Percentiles rank a stretch among this genome's conserved stretches.
phyloP scores from a whole-genome alignment of 2,888 invertebrate genomes.

The Caprella mutica region DNA sequence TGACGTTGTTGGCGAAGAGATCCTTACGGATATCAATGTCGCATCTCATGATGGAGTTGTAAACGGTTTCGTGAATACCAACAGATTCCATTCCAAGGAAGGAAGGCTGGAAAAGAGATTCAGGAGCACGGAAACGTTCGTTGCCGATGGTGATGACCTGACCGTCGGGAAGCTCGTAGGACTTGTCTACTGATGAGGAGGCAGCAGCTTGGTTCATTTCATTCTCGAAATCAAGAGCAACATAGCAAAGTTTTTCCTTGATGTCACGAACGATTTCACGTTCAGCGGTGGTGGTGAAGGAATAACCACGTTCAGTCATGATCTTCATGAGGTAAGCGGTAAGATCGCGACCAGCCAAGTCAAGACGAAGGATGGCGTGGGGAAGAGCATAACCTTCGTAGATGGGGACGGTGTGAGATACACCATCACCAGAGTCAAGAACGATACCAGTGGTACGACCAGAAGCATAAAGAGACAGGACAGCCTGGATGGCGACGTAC shows the following conservation, averaged over 20 bases:
- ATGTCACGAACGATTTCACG: slow-evolving; percentile 18
- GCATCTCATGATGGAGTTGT: slow-evolving; percentile 69
- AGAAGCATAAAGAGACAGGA: slow-evolving; percentile 80
- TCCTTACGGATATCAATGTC: slow-evolving; percentile 72
- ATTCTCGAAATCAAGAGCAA: slow-evolving; percentile 13
- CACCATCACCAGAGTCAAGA: slow-evolving; percentile 82
- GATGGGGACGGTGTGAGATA: slow-evolving; percentile 86
- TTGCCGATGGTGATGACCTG: slow-evolving; percentile 38
- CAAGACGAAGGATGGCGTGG: slow-evolving; percentile 65
- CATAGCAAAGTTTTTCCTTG: slow-evolving; percentile 18
- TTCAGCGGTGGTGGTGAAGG: slow-evolving; percentile 18
- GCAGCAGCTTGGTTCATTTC: slow-evolving; percentile 58
- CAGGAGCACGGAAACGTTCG: slow-evolving; percentile 80
- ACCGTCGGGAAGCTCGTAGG: slow-evolving; percentile 3
- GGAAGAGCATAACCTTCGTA: too few relatives aligned
- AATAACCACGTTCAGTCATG: slow-evolving; percentile 18
- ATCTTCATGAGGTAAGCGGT: slow-evolving; percentile 56
- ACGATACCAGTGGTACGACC: slow-evolving; percentile 90
- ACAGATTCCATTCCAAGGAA: slow-evolving; percentile 77
- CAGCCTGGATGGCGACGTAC: too few relatives aligned
- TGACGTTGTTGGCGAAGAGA: too few relatives aligned
- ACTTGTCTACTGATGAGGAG: slow-evolving; percentile 49
- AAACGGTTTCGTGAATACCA: slow-evolving; percentile 68
- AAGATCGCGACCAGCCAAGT: slow-evolving; percentile 9
- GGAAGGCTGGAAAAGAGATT: slow-evolving; percentile 54